A percentile compares a stretch with the other conserved stretches of the same genome.
phyloP scores from a whole-genome alignment of 2,113 vertebrate species.

The Bolborhynchus lineola region DNA sequence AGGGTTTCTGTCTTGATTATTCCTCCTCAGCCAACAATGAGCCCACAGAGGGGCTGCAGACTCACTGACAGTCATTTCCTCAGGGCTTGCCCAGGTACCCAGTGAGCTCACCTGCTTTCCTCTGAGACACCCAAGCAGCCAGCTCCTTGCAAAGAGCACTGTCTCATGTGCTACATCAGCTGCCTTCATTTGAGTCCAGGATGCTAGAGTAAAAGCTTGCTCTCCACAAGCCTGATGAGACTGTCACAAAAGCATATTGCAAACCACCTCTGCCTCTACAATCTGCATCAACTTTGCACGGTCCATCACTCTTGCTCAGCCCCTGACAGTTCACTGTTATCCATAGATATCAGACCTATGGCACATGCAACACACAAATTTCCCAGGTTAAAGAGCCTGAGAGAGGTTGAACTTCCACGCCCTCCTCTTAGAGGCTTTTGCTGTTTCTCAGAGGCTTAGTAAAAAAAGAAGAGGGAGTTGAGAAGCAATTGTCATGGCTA shows the following conservation, averaged over 20 bases:
- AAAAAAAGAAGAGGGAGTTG: background rate
- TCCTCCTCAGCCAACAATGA: background rate
- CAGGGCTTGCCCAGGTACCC: background rate
- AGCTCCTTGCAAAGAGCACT: background rate
- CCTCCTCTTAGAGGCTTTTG: background rate
- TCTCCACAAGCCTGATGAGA: background rate
- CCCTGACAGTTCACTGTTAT: background rate
- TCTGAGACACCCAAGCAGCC: background rate
- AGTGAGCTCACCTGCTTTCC: background rate
- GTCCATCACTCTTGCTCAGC: background rate
- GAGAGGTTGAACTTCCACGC: background rate
- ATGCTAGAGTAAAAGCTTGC: background rate
- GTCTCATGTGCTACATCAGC: background rate
- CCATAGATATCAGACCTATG: background rate
- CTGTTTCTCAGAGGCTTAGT: background rate
- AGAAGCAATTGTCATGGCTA: background rate
- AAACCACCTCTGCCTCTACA: background rate
- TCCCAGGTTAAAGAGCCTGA: background rate
- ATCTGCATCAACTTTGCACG: background rate
- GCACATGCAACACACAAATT: background rate
- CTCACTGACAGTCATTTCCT: background rate
- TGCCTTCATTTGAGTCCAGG: background rate
- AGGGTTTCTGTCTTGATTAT: background rate
- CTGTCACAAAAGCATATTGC: background rate
- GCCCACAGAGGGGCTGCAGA: background rate